Percentiles rank a stretch among this genome's conserved stretches.
Conservation (phyloP, 2,888 invertebrate species). For the Tineola bisselliella region DNA sequence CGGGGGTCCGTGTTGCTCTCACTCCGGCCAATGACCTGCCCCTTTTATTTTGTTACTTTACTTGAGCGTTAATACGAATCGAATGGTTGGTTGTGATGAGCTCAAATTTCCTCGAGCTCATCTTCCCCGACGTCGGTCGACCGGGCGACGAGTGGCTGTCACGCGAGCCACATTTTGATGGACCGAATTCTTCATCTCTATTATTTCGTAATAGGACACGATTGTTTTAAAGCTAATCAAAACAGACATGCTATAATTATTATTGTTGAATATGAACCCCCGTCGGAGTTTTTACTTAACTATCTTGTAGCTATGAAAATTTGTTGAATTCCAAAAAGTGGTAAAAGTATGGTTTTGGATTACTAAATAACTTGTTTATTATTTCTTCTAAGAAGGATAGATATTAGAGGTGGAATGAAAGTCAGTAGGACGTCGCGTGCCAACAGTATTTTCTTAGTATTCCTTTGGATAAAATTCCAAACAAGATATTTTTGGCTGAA, state of each 20-base stretch:
- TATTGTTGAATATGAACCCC: too few relatives aligned
- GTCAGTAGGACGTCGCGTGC: background rate
- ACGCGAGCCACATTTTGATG: conserved; percentile 41
- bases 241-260: background rate
- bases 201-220: background rate
- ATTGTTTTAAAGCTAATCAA: background rate
- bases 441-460: background rate
- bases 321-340: too few relatives aligned
- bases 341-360: too few relatives aligned
- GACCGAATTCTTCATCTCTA: background rate
- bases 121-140: conserved; percentile 21
- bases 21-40: conserved; percentile 50
- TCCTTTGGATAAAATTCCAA: background rate
- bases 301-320: too few relatives aligned
- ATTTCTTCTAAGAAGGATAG: background rate
- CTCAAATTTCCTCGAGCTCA: conserved; percentile 47
- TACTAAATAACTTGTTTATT: background rate
- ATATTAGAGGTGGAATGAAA: background rate
- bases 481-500: background rate
- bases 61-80: conserved; percentile 60
- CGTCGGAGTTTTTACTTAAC: too few relatives aligned
- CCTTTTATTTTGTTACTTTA: conserved; percentile 57
- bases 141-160: conserved; percentile 34
- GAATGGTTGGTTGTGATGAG: conserved; percentile 51
- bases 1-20: conserved; percentile 45